These are phyloP conservation scores for Leptodactylus fuscus DNA, from an alignment of 2,113 vertebrate genomes.

Conservation along the genomic window DNA sequence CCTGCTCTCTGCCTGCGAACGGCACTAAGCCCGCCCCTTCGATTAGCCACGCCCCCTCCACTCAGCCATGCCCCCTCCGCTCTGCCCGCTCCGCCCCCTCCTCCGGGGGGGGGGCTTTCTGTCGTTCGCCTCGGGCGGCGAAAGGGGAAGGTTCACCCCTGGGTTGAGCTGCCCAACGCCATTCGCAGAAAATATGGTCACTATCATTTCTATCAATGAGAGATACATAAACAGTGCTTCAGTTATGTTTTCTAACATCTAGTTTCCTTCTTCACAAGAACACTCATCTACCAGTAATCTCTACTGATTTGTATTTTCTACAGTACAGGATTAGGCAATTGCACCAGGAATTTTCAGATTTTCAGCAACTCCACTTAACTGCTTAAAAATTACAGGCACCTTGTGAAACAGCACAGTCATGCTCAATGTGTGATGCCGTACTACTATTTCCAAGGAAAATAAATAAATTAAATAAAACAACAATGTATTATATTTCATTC, in stretches of 20 bases:
- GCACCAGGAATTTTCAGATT: not conserved
- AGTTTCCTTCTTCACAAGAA: not conserved
- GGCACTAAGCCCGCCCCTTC: too few species aligned
- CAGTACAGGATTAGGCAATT: not conserved
- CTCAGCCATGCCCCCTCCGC: too few species aligned
- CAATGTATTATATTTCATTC: slow-evolving; percentile 19
- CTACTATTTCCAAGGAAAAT: not conserved
- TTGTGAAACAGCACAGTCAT: not conserved
- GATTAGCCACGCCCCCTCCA: too few species aligned
- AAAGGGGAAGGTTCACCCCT: too few species aligned
- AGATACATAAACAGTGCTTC: not conserved
- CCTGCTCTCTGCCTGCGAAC: too few species aligned
- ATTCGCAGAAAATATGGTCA: too few species aligned
- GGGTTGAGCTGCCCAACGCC: too few species aligned
- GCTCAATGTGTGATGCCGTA: not conserved
- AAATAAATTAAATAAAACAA: not conserved
- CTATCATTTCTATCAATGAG: too few species aligned
- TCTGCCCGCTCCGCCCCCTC: too few species aligned
- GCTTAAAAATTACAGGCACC: not conserved
- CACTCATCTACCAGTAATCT: not conserved
- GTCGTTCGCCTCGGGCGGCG: too few species aligned
- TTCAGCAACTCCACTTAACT: not conserved
- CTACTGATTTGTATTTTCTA: not conserved
- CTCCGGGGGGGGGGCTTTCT: too few species aligned
- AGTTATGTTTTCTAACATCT: not conserved